Evolutionary conservation across 2,888 invertebrate species (phyloP), one percentile per base, ranked within the genome.

Genomic region (Drosophila robusta): DNA sequence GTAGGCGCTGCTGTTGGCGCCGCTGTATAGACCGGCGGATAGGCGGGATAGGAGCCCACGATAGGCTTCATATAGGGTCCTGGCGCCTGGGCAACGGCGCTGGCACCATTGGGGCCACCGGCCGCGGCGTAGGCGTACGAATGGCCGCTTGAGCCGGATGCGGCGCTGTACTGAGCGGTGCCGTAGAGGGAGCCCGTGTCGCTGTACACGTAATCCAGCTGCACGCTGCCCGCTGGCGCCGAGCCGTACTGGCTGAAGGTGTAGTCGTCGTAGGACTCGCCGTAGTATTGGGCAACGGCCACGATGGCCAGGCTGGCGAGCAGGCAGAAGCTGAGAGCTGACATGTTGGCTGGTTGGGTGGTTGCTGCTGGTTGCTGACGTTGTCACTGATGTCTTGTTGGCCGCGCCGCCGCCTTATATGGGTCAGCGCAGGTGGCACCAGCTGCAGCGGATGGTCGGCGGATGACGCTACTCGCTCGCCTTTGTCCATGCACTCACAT

Each of bases 31-130:
- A 7, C 22, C 4, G n/a, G 4, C 29, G 16, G 22, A 44, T 61
- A 60, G n/a, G 44, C 3, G 2, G 26, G 14, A 12, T 45, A 34
- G 11, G 7, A 24, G 12, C 24, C 42, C 42, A 22, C 7, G 0
- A 12, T 4, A 1, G 65, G 26, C 4, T 12, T 41, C 0, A 4
- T 11, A 42, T 67, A 41, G 0, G 57, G 14, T 3, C 74, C 81
- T 1, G 81, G 65, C 3, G 77, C 78, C 36, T 78, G 60, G 34
- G 79, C 82, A 14, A 24, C 6, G 1, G 78, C 78, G 7, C 41
- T 67, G 4, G 75, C 82, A 2, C 81, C 82, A 46, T 70, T 70
- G 8, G 52, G 9, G 42, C 65, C 65, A 2, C 41, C 0, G 34
- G 79, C 74, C 9, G 42, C 24, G 1, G 74, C 74, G 39, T 54